Evolutionary conservation across 2,888 invertebrate genomes (phyloP).

Genomic region (Xestia xanthographa): DNA sequence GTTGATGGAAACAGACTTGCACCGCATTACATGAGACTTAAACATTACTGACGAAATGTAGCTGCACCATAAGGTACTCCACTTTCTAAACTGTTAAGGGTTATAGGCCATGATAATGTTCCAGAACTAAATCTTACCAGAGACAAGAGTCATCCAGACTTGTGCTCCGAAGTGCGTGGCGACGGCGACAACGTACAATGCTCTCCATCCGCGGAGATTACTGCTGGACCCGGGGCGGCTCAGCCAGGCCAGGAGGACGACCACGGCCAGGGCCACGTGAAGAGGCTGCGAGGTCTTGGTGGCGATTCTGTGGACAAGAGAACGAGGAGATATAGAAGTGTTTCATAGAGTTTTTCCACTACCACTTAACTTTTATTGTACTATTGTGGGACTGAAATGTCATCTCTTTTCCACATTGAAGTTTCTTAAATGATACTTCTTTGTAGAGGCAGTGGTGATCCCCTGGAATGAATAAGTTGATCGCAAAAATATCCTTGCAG

Average conservation of each 20-base stretch:
- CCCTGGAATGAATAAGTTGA: background rate
- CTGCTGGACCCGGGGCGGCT: conserved; percentile 76
- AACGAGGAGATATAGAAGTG: conserved; percentile 37
- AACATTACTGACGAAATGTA: background rate
- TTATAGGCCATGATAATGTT: background rate
- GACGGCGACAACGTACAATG: conserved; percentile 94
- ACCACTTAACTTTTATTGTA: background rate
- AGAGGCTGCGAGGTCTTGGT: conserved; percentile 94
- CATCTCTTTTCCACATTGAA: background rate
- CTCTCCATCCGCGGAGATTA: conserved; percentile 86
- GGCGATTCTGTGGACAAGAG: conserved; percentile 91
- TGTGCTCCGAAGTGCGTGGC: conserved; percentile 96
- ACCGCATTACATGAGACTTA: background rate
- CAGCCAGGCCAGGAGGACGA: conserved; percentile 88
- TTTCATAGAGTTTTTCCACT: background rate
- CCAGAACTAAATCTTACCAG: conserved; percentile 90
- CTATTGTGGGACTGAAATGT: background rate
- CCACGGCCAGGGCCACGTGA: conserved; percentile 92
- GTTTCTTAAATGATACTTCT: background rate
- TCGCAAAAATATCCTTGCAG: background rate
- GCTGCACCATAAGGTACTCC: background rate
- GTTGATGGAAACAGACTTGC: background rate
- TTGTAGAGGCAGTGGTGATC: background rate
- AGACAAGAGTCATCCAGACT: conserved; percentile 98
- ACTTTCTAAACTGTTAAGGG: background rate